Base-by-base conservation (phyloP, 92 coral and sea anemone genomes). In the Palythoa caribaeorum region DNA sequence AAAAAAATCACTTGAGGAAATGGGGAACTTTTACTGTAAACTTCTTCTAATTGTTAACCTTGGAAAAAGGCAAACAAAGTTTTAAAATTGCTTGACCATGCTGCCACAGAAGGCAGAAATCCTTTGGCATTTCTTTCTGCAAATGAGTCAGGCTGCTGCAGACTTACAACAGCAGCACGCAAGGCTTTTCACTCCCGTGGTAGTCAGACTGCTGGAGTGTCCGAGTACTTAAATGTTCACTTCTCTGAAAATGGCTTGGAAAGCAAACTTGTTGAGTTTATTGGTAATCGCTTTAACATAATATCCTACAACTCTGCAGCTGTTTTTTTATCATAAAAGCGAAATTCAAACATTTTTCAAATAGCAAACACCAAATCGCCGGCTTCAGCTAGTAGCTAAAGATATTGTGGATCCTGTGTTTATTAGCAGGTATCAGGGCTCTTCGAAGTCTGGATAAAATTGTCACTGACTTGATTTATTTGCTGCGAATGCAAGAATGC, bases 21-120 rank as follows among this genome's bases (percentile, higher is more conserved):
- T 88, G 90, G 87, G 90, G 38, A 88, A 88, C 76, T 79, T 71
- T 54, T 88, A 88, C 35, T 88, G 90, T 75, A 88, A 88, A 88
- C 50, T 81, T 21, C 86, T 63, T 44, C 81, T 88, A 63, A 86
- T 88, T 68, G 87, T 88, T 1, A 88, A 88, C 68, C 77, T 88
- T 55, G 90, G 73, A 20, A 88, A 39, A 81, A 88, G 53, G 90
- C 81, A 79, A 88, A 80, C 73, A 79, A 88, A 54, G 80, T 73
- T 71, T 65, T 79, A 65, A 88, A 88, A 54, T 38, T 88, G 69
- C 80, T 79, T 79, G 90, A 88, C 72, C 77, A 71, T 54, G 90
- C 87, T 54, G 90, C 90, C 77, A 71, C 90, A 70, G 90, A 88
- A 71, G 81, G 87, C 69, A 17, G 36, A 62, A 62, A 62, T 62